Evolutionary conservation across 2,797 vertebrate species (phyloP).

Genomic region (Alosa sapidissima): DNA sequence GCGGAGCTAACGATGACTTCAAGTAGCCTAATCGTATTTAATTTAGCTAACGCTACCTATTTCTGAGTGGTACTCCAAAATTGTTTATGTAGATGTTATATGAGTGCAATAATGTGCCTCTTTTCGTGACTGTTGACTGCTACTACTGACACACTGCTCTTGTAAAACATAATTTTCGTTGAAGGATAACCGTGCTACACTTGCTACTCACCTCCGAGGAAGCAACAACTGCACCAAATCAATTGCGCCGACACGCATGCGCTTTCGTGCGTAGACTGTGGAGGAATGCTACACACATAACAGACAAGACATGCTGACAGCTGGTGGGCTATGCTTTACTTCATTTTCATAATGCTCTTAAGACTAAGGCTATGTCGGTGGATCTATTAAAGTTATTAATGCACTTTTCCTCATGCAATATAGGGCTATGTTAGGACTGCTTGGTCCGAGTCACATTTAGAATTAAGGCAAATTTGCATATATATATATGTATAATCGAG

Average conservation of each 20-base stretch:
- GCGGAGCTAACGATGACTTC: neutral
- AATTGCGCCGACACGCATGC: constrained; percentile 6
- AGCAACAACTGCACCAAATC: constrained; percentile 45
- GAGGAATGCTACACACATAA: neutral
- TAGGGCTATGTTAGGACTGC: too few relatives aligned
- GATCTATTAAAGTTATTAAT: neutral
- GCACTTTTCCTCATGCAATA: neutral
- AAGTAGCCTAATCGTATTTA: neutral
- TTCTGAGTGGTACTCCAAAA: neutral
- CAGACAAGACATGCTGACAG: neutral
- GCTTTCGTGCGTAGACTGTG: neutral
- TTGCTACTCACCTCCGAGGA: constrained; percentile 39
- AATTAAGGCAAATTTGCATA: too few relatives aligned
- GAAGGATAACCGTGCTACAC: neutral
- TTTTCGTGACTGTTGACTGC: neutral
- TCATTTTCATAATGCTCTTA: too few relatives aligned
- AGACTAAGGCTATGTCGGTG: neutral
- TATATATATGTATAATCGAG: too few relatives aligned
- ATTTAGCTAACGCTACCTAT: neutral
- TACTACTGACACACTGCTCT: neutral
- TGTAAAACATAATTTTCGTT: neutral
- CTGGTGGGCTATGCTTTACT: neutral
- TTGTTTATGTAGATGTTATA: neutral
- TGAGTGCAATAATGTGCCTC: neutral
- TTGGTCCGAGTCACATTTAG: too few relatives aligned